Percentiles rank a stretch among this genome's conserved stretches.
phyloP scores from a whole-genome alignment of 2,113 vertebrate species.

The Tringa solitaria region DNA sequence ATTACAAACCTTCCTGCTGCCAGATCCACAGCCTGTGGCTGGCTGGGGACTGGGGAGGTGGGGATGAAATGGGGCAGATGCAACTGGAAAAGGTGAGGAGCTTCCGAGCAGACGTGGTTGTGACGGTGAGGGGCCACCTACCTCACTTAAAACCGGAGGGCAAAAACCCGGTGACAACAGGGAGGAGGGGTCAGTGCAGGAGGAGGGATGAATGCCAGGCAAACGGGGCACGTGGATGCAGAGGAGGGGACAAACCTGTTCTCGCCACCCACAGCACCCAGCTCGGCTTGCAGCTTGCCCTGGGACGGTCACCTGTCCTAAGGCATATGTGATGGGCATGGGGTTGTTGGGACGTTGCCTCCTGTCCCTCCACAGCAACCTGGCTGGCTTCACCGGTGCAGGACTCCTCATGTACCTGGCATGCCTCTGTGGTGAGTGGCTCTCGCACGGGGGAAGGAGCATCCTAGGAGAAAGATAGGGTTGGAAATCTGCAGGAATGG shows the following conservation, averaged over 20 bases:
- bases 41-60: neutral
- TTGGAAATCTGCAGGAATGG: neutral
- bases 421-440: neutral
- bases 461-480: neutral
- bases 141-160: neutral
- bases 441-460: neutral
- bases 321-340: rapidly evolving
- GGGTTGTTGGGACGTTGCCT: neutral
- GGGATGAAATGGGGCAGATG: neutral
- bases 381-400: neutral
- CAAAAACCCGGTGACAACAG: neutral
- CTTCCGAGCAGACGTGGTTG: neutral
- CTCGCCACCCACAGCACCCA: neutral
- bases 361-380: neutral
- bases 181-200: neutral
- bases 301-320: neutral
- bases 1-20: neutral
- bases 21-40: neutral
- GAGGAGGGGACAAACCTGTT: neutral
- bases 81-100: neutral
- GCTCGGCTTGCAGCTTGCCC: neutral
- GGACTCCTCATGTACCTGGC: neutral
- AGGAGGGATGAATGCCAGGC: neutral
- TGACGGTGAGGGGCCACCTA: no score
- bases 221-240: neutral